phyloP scores from a whole-genome alignment of 2,888 invertebrate genomes.

The Perithous albicinctus region DNA sequence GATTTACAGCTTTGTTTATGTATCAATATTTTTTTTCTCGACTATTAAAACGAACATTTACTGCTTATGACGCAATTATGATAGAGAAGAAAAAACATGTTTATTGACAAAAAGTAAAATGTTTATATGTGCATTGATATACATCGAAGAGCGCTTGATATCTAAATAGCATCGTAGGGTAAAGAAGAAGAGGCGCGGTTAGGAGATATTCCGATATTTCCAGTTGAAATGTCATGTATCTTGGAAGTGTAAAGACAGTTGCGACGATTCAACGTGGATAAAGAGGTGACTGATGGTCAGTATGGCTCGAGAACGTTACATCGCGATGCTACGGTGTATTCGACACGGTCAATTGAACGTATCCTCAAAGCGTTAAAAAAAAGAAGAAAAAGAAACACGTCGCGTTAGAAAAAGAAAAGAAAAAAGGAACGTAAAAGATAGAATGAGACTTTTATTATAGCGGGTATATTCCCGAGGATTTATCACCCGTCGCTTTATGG shows the following conservation, averaged over 20 bases:
- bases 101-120: not conserved
- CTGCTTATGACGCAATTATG: not conserved
- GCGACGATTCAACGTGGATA: not conserved
- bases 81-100: not conserved
- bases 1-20: too few species aligned
- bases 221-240: not conserved
- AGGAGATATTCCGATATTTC: not conserved
- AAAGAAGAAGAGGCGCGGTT: not conserved
- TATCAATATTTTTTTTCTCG: too few species aligned
- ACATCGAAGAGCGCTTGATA: not conserved
- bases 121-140: not conserved
- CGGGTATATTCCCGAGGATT: constrained; percentile 39
- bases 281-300: constrained; percentile 2
- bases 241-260: not conserved
- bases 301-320: constrained; percentile 25
- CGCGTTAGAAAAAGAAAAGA: constrained; percentile 10
- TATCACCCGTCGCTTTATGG: constrained; percentile 53
- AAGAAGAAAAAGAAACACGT: too few species aligned
- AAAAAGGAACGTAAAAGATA: constrained; percentile 6
- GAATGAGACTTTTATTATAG: constrained; percentile 35
- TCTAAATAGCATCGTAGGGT: not conserved
- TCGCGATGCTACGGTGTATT: constrained; percentile 55
- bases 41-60: not conserved
- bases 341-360: constrained; percentile 32
- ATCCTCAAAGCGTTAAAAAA: constrained; percentile 6